Base-by-base conservation (phyloP, 1,140 invertebrate species). In the Dendrolimus punctatus region DNA sequence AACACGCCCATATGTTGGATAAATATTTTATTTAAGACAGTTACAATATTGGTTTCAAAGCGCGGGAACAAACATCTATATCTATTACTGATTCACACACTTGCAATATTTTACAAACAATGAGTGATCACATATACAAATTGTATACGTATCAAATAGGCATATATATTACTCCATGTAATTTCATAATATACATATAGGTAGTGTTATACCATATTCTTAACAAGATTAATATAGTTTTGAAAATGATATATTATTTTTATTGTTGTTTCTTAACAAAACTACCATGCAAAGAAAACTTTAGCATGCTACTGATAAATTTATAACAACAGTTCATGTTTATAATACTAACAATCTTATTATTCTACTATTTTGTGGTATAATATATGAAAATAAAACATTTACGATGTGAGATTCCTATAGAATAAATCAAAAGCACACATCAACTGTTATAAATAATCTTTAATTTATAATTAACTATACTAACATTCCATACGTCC, bases 11-110 rank as follows among this genome's bases (percentile, higher is more conserved):
- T 74, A 69, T 74, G 75, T 79, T 69, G 80, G 72, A 82, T 85
- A 84, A 84, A 84, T 80, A 81, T 85, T 83, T 62, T 83, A 82
- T 78, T 82, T 77, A 73, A 72, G 70, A 84, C 70, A 79, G 69
- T 75, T 79, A 83, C 77, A 82, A 75, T 76, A 75, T 73, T 62
- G 72, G 73, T 72, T 80, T 53, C 58, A 81, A 51, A 85, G 77
- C 76, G 66, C 74, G 76, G 76, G 70, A 74, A 73, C 73, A 72
- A 78, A 80, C 70, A 73, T 73, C 72, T 76, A 77, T 71, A 59
- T 66, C 64, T 62, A 68, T 63, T 64, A 68, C 57, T 63, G 63
- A 73, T 72, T 66, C 72, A 80, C 71, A 58, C 69, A 68, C 57
- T 75, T 76, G 68, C 66, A 55, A 71, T 71, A 75, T 75, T 69